Evolutionary conservation across 2,888 invertebrate genomes (phyloP).

Genomic region (Temnothorax ravouxi): DNA sequence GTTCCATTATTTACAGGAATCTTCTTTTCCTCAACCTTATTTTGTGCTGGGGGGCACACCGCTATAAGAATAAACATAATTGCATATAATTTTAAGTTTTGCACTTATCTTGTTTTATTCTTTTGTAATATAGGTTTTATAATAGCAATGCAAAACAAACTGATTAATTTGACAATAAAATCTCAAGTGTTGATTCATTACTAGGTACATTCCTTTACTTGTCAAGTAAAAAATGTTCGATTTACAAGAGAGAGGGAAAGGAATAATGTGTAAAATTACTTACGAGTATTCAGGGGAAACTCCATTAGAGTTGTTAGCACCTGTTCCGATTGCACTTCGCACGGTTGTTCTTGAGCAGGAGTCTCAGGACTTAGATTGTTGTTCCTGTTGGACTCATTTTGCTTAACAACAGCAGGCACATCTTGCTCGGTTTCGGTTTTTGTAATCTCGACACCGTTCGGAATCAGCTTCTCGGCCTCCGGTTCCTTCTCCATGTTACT

Average conservation of each 20-base stretch:
- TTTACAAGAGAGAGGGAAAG: neutral
- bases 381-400: slow-evolving; percentile 80
- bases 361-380: slow-evolving; percentile 81
- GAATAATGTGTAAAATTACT: slow-evolving; percentile 28
- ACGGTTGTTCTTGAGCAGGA: slow-evolving; percentile 71
- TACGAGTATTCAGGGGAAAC: slow-evolving; percentile 71
- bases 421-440: slow-evolving; percentile 77
- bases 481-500: slow-evolving; percentile 77
- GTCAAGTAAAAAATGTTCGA: neutral
- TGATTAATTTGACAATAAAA: neutral
- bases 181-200: neutral
- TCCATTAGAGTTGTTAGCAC: slow-evolving; percentile 69
- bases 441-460: slow-evolving; percentile 80
- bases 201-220: neutral
- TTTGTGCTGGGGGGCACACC: slow-evolving; percentile 72
- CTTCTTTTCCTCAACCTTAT: slow-evolving; percentile 83
- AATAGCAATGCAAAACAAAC: neutral
- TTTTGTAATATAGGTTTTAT: neutral
- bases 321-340: slow-evolving; percentile 71
- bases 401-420: slow-evolving; percentile 70
- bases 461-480: slow-evolving; percentile 80
- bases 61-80: slow-evolving; percentile 58
- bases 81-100: neutral
- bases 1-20: slow-evolving; percentile 77
- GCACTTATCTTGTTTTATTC: neutral